Evolutionary conservation across 2,797 vertebrate genomes (phyloP).

Genomic region (Kryptolebias ocellatus): DNA sequence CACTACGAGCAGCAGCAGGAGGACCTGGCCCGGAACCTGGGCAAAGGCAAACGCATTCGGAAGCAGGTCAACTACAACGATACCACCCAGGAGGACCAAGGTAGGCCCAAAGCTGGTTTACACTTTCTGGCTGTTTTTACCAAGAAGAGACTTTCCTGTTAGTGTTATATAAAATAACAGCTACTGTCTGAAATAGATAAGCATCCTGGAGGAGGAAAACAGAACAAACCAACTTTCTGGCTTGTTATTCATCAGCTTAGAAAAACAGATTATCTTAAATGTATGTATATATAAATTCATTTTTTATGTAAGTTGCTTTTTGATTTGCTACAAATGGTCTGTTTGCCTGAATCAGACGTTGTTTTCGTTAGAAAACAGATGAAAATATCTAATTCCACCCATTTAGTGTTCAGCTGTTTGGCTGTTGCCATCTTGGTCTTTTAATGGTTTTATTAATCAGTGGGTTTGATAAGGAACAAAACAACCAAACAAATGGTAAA

Average conservation of each 20-base stretch:
- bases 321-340: too few relatives aligned
- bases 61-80: slow-evolving; percentile 99
- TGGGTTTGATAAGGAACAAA: too few relatives aligned
- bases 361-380: too few relatives aligned
- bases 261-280: too few relatives aligned
- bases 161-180: background rate
- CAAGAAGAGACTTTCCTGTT: background rate
- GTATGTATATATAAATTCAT: too few relatives aligned
- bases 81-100: slow-evolving; percentile 97
- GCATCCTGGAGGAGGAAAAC: background rate
- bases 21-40: slow-evolving; percentile 94
- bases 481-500: too few relatives aligned
- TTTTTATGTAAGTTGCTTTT: too few relatives aligned
- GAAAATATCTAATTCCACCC: too few relatives aligned
- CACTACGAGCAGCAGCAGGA: slow-evolving; percentile 99
- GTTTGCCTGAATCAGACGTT: too few relatives aligned
- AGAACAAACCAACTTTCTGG: background rate
- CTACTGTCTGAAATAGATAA: slow-evolving; percentile 6
- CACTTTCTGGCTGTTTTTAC: background rate
- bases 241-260: slow-evolving; percentile 1
- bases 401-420: too few relatives aligned
- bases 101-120: slow-evolving; percentile 68
- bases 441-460: too few relatives aligned
- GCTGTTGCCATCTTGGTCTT: too few relatives aligned
- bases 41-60: slow-evolving; percentile 96